phyloP scores from a whole-genome alignment of 2,797 vertebrate genomes.

The Lerista edwardsae region DNA sequence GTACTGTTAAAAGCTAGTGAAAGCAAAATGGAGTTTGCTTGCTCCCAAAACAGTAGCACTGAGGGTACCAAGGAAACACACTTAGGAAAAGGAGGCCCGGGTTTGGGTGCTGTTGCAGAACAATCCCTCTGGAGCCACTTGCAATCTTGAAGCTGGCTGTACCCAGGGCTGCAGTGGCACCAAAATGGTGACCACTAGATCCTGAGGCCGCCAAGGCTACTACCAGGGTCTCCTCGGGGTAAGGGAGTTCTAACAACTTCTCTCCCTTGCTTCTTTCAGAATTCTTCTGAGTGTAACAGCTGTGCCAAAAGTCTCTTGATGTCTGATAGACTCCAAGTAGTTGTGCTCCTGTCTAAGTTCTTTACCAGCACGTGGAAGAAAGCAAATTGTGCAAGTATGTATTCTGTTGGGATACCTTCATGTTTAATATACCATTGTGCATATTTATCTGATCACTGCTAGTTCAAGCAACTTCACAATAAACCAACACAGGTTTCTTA shows the following conservation, averaged over 20 bases:
- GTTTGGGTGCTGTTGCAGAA: too few relatives aligned
- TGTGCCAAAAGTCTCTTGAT: slow-evolving; percentile 89
- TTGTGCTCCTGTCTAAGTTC: slow-evolving; percentile 81
- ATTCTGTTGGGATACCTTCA: slow-evolving; percentile 35
- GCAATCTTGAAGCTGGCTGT: too few relatives aligned
- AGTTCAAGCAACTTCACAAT: too few relatives aligned
- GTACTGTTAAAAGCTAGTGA: background rate
- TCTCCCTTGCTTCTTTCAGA: slow-evolving; percentile 71
- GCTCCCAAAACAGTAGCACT: background rate
- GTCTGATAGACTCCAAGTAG: slow-evolving; percentile 89
- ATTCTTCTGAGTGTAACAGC: slow-evolving; percentile 80
- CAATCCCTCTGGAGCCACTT: too few relatives aligned
- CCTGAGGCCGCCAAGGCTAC: too few relatives aligned
- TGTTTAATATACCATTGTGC: slow-evolving; percentile 2
- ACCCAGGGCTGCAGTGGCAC: too few relatives aligned
- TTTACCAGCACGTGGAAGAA: slow-evolving; percentile 81
- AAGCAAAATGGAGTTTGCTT: background rate
- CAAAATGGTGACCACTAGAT: too few relatives aligned
- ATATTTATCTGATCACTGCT: background rate
- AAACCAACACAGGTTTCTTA: background rate
- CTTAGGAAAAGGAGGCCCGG: too few relatives aligned
- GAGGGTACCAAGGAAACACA: background rate
- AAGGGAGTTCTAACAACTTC: slow-evolving; percentile 29
- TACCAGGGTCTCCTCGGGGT: too few relatives aligned
- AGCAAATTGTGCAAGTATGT: slow-evolving; percentile 86